Base-by-base conservation (phyloP, 2,797 vertebrate genomes). In the Clarias pachynema region DNA sequence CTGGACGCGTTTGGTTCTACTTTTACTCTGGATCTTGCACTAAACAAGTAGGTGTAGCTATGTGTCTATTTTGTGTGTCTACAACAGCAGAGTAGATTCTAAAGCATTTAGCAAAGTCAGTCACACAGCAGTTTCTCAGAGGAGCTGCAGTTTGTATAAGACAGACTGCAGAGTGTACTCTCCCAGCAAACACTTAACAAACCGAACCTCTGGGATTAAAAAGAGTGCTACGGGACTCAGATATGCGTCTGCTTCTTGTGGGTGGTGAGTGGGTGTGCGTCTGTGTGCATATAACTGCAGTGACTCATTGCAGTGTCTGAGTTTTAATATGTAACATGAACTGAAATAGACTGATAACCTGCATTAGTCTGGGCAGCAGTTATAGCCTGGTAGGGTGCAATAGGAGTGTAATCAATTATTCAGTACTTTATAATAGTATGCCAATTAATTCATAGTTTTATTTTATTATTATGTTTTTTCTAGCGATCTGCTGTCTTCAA, bases 401-500 rank as follows among this genome's bases (percentile, higher is more conserved):
- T 79, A 79, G 77, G 37, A 40, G 40, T 62, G 34, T 16, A 16
- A 79, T 62, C 10, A 78, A 78, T 78, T 60, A 60, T 78, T 78
- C 31, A 56, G 8, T 57, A 31, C 40, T 57, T 56, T 37, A 81
- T 56, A 60, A 18, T 44, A 26, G 9, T 68, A 24, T 69, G 10
- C 63, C 29, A 34, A 57, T 60, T 62, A 44, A 60, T 53, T 66
- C 4, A 15, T 66, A 22, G 26, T 24, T 18, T 49, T 37, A 5
- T 73, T 16, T 49, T 0, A 44, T 60, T 26, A 20, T 57, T 4
- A 10, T 91, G 44, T 91, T 91, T 84, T 90, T 93, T 94, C 89
- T 91, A 97, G 96, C 92, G 95, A 95, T 89, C 92, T 97, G 89
- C 91, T 97, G 88, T 96, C 96, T 85, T 97, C 96, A 80, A 94